Evolutionary conservation across 1,140 invertebrate genomes (phyloP), one percentile per base, ranked within the genome.

Genomic region (Drosophila fuyamai): DNA sequence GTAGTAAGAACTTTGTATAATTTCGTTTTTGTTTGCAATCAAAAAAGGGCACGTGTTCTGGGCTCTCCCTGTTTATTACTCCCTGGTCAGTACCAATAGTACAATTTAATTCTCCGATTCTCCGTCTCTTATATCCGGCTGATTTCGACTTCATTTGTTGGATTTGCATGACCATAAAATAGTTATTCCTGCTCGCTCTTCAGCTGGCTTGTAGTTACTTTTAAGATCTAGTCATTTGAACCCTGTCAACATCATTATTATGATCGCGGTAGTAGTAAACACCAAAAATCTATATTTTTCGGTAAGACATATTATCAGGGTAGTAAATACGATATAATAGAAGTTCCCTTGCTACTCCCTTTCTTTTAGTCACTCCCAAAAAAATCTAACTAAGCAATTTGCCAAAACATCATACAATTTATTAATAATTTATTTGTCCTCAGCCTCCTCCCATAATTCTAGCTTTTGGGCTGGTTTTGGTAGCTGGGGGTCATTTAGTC

Each of bases 161-260:
- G 16, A 47, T 50, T 70, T 71, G 67, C 67, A 70, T 57, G 50
- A 56, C 43, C 35, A 68, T 40, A n/a, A 68, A 55, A 46, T 27
- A 48, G 18, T 71, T 57, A 36, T 70, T 47, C 27, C 44, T 50
- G 9, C 50, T 67, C 55, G 12, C 40, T 38, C 23, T 68, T 41
- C 36, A 4, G 41, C 14, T 35, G 29, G 47, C 63, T 67, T 62
- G 23, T 67, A 35, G 46, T 67, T 14, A 27, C 32, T 67, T 46
- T 35, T 44, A 63, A 67, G 38, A 43, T 67, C 44, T 51, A 0
- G 5, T 7, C 23, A 23, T 23, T 23, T 23, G 23, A 23, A 4
- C 88, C 83, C 83, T 86, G 83, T 73, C 76, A 76, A n/a, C 56
- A 18, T 68, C 51, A 68, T 71, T 13, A 61, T 76, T 10, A 76